Evolutionary conservation across 2,797 vertebrate species (phyloP).

Genomic region (Sebastes matsubarae): DNA sequence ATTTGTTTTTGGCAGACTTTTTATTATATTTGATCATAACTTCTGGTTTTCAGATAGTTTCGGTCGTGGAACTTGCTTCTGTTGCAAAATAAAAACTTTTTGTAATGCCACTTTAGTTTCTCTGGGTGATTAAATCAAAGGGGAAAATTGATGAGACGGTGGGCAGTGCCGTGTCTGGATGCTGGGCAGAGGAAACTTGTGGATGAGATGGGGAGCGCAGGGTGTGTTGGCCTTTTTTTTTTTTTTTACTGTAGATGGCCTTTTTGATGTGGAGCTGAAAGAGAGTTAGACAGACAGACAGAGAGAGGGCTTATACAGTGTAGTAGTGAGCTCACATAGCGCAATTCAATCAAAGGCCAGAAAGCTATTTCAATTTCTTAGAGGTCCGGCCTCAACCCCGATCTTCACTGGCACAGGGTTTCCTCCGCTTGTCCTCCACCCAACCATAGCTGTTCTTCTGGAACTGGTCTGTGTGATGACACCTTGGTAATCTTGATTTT

Average conservation of each 20-base stretch:
- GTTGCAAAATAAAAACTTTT: slow-evolving; percentile 56
- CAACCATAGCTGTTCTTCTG: slow-evolving; percentile 8
- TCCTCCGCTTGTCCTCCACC: slow-evolving; percentile 36
- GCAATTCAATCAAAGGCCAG: slow-evolving; percentile 78
- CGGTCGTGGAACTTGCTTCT: slow-evolving; percentile 30
- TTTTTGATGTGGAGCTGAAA: slow-evolving; percentile 80
- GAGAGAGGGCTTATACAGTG: slow-evolving; percentile 44
- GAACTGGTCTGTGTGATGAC: slow-evolving; percentile 18
- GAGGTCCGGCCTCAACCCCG: slow-evolving; percentile 57
- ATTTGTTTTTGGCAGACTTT: slow-evolving; percentile 49
- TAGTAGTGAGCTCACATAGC: slow-evolving; percentile 62
- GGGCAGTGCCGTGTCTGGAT: slow-evolving; percentile 62
- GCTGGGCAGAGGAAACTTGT: slow-evolving; percentile 57
- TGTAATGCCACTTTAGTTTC: slow-evolving; percentile 59
- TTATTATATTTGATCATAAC: background rate
- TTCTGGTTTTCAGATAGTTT: slow-evolving; percentile 16
- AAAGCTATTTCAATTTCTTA: slow-evolving; percentile 77
- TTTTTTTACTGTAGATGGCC: slow-evolving; percentile 60
- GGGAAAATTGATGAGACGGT: slow-evolving; percentile 74
- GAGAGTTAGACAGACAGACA: slow-evolving; percentile 58
- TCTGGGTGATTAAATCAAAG: slow-evolving; percentile 75
- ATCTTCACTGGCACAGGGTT: slow-evolving; percentile 25
- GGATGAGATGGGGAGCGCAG: slow-evolving; percentile 60
- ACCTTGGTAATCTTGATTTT: background rate
- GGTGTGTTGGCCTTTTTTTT: slow-evolving; percentile 45